Percentiles rank a stretch among this genome's conserved stretches.
Evolutionary conservation across 2,113 vertebrate species (phyloP).

Genomic region (Phoenicopterus ruber): DNA sequence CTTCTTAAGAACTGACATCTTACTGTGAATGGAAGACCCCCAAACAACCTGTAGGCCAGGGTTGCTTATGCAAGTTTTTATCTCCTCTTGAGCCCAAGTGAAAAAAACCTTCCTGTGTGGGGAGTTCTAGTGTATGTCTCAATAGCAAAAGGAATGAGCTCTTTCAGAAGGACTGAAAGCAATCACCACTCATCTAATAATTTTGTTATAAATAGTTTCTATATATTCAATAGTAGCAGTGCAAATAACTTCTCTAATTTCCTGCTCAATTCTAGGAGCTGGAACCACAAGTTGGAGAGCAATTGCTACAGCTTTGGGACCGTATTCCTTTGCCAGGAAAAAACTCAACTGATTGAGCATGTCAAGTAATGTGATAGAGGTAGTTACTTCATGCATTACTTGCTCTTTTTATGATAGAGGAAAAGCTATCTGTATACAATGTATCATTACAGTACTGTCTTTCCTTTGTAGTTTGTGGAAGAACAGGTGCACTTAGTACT

Average conservation of each 20-base stretch:
- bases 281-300: constrained; percentile 85
- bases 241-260: not conserved
- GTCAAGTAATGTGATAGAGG: not conserved
- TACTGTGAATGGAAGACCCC: not conserved
- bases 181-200: not conserved
- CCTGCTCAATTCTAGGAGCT: constrained; percentile 78
- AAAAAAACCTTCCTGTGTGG: not conserved
- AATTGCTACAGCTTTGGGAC: constrained; percentile 87
- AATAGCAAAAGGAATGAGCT: not conserved
- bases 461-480: not conserved
- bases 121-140: not conserved
- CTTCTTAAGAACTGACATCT: not conserved
- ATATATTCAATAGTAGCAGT: not conserved
- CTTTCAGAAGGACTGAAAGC: not conserved
- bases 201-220: not conserved
- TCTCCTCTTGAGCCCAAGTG: not conserved
- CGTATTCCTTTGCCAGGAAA: constrained; percentile 59
- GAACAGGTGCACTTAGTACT: not conserved
- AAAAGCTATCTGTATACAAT: not conserved
- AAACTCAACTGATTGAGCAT: constrained; percentile 49
- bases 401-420: not conserved
- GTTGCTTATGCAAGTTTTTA: not conserved
- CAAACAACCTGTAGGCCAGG: not conserved
- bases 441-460: not conserved
- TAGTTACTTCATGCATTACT: not conserved